These are phyloP conservation scores for Oriolus oriolus DNA, from an alignment of 2,113 vertebrate genomes.

Conservation along the genomic window DNA sequence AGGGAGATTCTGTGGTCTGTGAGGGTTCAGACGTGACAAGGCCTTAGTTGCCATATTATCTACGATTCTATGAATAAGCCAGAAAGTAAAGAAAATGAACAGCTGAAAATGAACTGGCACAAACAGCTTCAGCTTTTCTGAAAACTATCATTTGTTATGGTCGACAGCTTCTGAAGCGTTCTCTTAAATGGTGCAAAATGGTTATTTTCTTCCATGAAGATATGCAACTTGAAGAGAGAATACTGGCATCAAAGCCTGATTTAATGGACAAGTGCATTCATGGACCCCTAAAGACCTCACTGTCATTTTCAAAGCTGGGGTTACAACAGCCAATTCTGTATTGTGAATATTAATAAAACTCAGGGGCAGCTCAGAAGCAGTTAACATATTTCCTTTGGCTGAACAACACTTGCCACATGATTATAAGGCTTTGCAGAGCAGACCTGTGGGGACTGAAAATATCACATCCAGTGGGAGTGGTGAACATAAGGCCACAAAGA, in stretches of 20 bases:
- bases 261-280: not conserved
- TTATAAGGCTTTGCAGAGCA: not conserved
- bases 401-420: not conserved
- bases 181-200: not conserved
- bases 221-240: not conserved
- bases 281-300: not conserved
- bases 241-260: not conserved
- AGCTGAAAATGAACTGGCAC: not conserved
- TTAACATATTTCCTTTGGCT: not conserved
- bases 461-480: not conserved
- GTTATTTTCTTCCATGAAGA: not conserved
- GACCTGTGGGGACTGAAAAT: not conserved
- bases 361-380: accelerated
- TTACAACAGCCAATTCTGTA: not conserved
- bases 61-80: not conserved
- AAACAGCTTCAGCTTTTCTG: not conserved
- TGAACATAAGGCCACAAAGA: not conserved
- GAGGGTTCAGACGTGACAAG: not conserved
- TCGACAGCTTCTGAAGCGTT: not conserved
- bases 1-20: not conserved
- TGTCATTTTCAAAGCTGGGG: not conserved
- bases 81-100: not conserved
- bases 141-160: not conserved
- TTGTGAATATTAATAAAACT: not conserved
- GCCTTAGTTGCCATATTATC: not conserved